Percentiles rank a stretch among this genome's conserved stretches.
phyloP scores from a whole-genome alignment of 2,113 vertebrate species.

The Zapus hudsonius region DNA sequence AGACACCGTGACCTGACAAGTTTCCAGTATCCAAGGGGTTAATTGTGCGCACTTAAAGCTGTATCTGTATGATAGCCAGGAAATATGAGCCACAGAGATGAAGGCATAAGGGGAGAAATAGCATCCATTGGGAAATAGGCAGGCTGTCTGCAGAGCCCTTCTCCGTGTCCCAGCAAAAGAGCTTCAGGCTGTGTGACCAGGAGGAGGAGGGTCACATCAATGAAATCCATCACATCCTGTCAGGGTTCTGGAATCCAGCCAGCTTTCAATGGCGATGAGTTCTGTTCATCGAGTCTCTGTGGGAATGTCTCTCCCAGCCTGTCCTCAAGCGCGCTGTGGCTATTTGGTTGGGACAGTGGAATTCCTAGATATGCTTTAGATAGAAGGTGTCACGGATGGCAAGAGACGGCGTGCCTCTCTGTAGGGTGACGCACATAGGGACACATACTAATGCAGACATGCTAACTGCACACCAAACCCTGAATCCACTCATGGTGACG shows the following conservation, averaged over 20 bases:
- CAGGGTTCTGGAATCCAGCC: not conserved
- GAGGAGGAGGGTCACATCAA: not conserved
- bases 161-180: not conserved
- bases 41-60: not conserved
- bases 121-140: not conserved
- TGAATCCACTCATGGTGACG: too few relatives aligned
- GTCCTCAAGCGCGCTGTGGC: not conserved
- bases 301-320: not conserved
- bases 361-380: not conserved
- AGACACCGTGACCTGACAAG: not conserved
- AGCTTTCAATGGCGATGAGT: not conserved
- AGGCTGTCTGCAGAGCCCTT: not conserved
- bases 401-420: not conserved
- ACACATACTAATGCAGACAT: too few relatives aligned
- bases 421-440: not conserved
- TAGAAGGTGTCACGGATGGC: not conserved
- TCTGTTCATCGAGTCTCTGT: not conserved
- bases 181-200: not conserved
- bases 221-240: not conserved
- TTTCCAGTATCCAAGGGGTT: not conserved
- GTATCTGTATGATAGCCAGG: not conserved
- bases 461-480: too few relatives aligned
- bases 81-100: not conserved
- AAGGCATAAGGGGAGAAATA: not conserved
- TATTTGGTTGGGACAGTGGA: not conserved